Evolutionary conservation across 2,113 vertebrate genomes (phyloP), one percentile per base, ranked within the genome.

Genomic region (Pongo pygmaeus): DNA sequence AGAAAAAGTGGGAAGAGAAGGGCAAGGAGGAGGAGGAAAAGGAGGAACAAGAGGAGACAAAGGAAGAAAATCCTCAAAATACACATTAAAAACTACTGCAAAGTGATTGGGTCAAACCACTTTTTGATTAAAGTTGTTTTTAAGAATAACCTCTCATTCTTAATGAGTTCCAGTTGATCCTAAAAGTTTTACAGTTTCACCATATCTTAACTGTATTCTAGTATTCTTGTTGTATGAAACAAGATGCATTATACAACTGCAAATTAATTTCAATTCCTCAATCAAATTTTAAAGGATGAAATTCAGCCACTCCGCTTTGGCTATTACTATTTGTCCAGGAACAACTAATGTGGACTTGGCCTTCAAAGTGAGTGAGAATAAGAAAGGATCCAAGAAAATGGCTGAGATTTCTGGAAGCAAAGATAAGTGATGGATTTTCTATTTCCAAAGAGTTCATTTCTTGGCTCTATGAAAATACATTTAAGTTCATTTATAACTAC

Each of bases 361-460:
- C 74, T 81, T 95, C 50, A 67, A 89, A 91, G 59, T 40, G 18
- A 94, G 14, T 77, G 57, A 91, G 12, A 83, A 91, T 93, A 40
- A 91, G 96, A 69, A 83, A 72, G 30, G 22, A 74, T 50, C 69
- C 32, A 97, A 93, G 72, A 86, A 96, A 95, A 93, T 52, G 50
- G 9, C 69, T 70, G 20, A 85, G 40, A 89, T 79, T 97, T 95
- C 91, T 75, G 43, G 67, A 95, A 94, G 77, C 59, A 95, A 96
- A 97, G 70, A 67, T 97, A 92, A 96, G 43, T 83, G 94, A 94
- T 75, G 35, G 18, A 52, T 32, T 93, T 97, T 97, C 85, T 84
- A 59, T 93, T 96, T 97, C 86, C 93, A 96, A 74, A 75, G 46
- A 97, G 46, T 59, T 96, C 50, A 86, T 85, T 97, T 85, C 64